Percentiles rank a stretch among this genome's conserved stretches.
These are phyloP conservation scores for Eubasilissa regina DNA, from an alignment of 1,140 invertebrate species.

Conservation along the genomic window DNA sequence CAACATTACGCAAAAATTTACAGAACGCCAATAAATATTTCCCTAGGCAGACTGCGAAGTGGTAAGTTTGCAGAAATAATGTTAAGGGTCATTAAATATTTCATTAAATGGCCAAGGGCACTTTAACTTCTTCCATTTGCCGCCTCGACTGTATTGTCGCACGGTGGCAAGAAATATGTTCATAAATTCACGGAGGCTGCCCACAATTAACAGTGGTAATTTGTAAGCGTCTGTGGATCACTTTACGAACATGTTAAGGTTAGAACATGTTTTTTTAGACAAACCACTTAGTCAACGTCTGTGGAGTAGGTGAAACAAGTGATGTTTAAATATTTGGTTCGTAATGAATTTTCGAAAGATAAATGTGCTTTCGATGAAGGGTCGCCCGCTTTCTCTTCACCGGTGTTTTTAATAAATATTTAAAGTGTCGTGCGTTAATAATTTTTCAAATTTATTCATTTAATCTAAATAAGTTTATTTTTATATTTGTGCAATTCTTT, in stretches of 20 bases:
- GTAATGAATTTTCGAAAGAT: constrained; percentile 19
- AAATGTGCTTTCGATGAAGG: constrained; percentile 25
- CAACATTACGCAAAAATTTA: too few species aligned
- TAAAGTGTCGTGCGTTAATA: not conserved
- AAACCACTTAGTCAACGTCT: constrained; percentile 28
- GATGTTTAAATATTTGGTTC: constrained; percentile 31
- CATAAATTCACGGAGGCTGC: constrained; percentile 1
- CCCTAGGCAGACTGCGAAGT: too few species aligned
- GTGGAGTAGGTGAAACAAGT: not conserved
- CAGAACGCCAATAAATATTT: too few species aligned
- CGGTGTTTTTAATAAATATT: not conserved
- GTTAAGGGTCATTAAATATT: too few species aligned
- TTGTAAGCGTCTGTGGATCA: constrained; percentile 12
- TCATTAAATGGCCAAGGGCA: too few species aligned
- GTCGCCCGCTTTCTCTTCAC: not conserved
- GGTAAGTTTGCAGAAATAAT: too few species aligned
- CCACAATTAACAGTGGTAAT: constrained; percentile 16
- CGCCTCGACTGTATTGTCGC: not conserved
- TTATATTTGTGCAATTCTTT: too few species aligned
- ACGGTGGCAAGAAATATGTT: not conserved
- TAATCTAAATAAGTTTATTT: too few species aligned
- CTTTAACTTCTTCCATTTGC: not conserved
- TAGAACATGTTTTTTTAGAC: constrained; percentile 20
- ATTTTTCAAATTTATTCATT: too few species aligned
- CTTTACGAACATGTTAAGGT: constrained; percentile 5